Conservation (phyloP, 2,113 vertebrate species). For the Gavia stellata region DNA sequence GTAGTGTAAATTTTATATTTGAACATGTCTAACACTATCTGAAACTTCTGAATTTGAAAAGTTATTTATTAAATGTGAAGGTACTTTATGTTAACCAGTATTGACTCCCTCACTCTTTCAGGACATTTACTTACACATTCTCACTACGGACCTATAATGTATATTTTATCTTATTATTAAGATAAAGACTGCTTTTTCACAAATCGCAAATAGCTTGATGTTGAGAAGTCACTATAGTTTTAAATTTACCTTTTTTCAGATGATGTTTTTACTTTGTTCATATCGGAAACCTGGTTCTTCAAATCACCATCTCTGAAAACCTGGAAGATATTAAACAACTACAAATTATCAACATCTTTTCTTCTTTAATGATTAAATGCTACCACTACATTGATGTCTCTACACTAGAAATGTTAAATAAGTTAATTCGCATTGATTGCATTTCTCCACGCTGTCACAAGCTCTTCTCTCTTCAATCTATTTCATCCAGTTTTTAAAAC, state of each 20-base stretch:
- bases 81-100: neutral
- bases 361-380: neutral
- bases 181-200: neutral
- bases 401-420: neutral
- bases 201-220: neutral
- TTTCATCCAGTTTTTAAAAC: neutral
- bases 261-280: conserved; percentile 91
- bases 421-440: neutral
- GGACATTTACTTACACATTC: neutral
- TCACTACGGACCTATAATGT: rapidly evolving
- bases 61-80: neutral
- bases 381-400: neutral
- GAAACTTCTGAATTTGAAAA: neutral
- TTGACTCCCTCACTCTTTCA: neutral
- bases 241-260: conserved; percentile 87
- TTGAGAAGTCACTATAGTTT: neutral
- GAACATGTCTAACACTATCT: neutral
- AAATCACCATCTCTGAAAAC: conserved; percentile 77
- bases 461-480: neutral
- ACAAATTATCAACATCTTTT: neutral
- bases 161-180: neutral
- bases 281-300: conserved; percentile 71
- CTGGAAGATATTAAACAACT: conserved; percentile 62
- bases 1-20: neutral
- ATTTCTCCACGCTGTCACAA: neutral